phyloP scores from a whole-genome alignment of 2,113 vertebrate species.

The Oxyura jamaicensis region DNA sequence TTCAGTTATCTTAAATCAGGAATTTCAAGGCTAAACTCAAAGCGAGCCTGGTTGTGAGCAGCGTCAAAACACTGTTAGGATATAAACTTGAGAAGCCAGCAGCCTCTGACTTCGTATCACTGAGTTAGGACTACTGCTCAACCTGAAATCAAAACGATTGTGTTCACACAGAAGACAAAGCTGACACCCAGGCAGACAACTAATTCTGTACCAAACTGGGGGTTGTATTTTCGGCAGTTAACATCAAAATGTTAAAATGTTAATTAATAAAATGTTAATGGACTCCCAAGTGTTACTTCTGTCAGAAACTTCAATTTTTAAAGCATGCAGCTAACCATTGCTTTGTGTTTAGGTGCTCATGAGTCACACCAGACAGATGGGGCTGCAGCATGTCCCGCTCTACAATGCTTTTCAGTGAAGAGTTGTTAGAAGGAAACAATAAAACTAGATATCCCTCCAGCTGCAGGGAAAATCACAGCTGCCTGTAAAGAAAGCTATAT shows the following conservation, averaged over 20 bases:
- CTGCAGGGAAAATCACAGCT: background rate
- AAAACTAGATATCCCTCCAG: background rate
- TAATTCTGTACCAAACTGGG: background rate
- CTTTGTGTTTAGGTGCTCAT: fast-evolving
- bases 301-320: background rate
- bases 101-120: background rate
- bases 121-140: background rate
- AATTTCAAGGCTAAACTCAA: background rate
- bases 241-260: background rate
- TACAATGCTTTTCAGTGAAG: fast-evolving
- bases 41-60: background rate
- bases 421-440: background rate
- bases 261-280: background rate
- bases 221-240: background rate
- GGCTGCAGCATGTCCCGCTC: background rate
- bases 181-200: background rate
- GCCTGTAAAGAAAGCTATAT: background rate
- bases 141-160: background rate
- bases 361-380: background rate
- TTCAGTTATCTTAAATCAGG: background rate
- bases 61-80: background rate
- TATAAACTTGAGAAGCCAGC: background rate
- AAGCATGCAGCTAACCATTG: background rate
- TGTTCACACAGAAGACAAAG: background rate
- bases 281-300: background rate